Conservation (phyloP, 2,797 vertebrate species). For the Crenichthys baileyi region DNA sequence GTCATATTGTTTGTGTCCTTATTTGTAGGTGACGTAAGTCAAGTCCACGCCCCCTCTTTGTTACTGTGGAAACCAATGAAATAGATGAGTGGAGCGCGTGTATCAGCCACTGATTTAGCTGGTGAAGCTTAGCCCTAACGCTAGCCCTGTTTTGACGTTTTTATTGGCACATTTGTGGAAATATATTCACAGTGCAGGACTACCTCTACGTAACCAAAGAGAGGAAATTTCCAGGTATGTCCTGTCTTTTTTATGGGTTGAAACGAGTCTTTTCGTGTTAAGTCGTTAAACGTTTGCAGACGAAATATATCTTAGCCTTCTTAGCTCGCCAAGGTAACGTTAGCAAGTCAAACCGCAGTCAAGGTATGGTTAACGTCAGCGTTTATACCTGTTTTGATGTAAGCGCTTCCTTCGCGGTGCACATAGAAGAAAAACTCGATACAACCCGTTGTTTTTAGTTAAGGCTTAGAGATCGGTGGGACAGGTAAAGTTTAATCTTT, state of each 20-base stretch:
- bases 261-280: background rate
- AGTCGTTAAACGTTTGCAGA: slow-evolving; percentile 24
- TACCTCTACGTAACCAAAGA: background rate
- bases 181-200: background rate
- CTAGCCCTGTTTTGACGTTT: slow-evolving; percentile 13
- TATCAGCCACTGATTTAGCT: slow-evolving; percentile 43
- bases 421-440: background rate
- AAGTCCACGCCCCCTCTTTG: slow-evolving; percentile 53
- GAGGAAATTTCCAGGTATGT: slow-evolving; percentile 40
- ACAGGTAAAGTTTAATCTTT: slow-evolving; percentile 13
- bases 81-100: slow-evolving; percentile 42
- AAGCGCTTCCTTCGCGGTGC: background rate
- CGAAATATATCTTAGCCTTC: slow-evolving; percentile 32
- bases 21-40: background rate
- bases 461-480: background rate
- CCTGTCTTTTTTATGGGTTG: background rate
- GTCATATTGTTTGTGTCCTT: too few species aligned
- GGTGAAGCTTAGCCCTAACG: slow-evolving; percentile 37
- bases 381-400: background rate
- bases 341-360: slow-evolving; percentile 5
- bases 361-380: background rate
- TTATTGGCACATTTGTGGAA: background rate
- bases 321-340: slow-evolving; percentile 24
- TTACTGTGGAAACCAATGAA: slow-evolving; percentile 74
- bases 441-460: background rate